Evolutionary conservation across 2,888 invertebrate genomes (phyloP).

Genomic region (Tolmerus cingulatus): DNA sequence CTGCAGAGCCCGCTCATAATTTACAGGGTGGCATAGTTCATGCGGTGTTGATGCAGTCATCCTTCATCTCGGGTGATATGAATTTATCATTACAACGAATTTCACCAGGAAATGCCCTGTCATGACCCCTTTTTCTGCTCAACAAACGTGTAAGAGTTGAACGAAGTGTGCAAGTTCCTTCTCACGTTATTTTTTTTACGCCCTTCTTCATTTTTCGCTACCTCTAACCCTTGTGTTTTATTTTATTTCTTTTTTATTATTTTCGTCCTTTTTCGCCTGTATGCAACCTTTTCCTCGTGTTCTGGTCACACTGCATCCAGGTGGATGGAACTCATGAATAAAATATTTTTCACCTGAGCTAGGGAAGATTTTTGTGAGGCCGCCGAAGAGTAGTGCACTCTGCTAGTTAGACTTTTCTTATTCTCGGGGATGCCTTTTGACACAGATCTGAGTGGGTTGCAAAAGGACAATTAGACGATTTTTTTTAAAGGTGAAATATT

Average conservation of each 20-base stretch:
- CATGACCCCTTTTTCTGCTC: constrained; percentile 14
- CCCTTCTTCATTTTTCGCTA: not conserved
- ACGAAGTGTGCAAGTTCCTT: not conserved
- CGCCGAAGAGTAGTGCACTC: not conserved
- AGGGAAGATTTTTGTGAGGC: not conserved
- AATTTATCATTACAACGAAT: constrained; percentile 34
- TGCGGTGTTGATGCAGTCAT: constrained; percentile 37
- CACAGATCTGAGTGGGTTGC: not conserved
- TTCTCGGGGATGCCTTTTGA: not conserved
- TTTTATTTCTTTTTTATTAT: not conserved
- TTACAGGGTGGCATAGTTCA: not conserved
- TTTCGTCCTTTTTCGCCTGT: not conserved
- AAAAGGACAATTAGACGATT: not conserved
- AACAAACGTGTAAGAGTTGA: constrained; percentile 4
- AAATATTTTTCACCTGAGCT: not conserved
- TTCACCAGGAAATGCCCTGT: constrained; percentile 34
- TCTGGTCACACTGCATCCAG: not conserved
- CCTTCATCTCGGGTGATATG: constrained; percentile 22
- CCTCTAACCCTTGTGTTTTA: not conserved
- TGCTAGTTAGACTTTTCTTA: not conserved
- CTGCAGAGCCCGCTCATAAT: not conserved
- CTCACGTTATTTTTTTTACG: not conserved
- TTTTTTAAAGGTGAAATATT: not conserved
- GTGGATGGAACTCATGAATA: constrained; percentile 21
- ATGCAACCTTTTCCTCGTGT: not conserved